A percentile compares a stretch with the other conserved stretches of the same genome.
Conservation (phyloP, 1,140 invertebrate species). For the Acromyrmex echinatior region DNA sequence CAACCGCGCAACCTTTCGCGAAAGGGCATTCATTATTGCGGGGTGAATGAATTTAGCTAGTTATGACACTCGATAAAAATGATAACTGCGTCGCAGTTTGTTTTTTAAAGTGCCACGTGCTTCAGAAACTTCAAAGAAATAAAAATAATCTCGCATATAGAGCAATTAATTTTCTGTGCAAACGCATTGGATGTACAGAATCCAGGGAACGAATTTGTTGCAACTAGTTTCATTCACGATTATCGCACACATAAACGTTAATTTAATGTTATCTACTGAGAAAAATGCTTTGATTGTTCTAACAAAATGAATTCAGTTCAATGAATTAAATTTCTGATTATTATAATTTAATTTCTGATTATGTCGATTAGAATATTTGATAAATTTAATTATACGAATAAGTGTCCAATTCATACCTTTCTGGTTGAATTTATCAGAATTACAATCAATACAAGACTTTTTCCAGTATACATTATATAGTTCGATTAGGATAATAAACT, state of each 20-base stretch:
- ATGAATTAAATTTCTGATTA: too few species aligned
- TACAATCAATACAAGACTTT: too few species aligned
- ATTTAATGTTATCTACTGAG: background rate
- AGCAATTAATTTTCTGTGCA: background rate
- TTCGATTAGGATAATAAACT: background rate
- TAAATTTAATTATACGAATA: too few species aligned
- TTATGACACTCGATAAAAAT: conserved; percentile 30
- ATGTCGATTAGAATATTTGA: too few species aligned
- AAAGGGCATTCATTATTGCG: conserved; percentile 45
- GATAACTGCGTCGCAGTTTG: background rate
- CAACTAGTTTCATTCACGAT: background rate
- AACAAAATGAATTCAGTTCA: too few species aligned
- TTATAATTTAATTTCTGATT: too few species aligned
- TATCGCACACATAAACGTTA: background rate
- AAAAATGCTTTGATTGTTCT: too few species aligned
- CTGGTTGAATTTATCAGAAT: too few species aligned
- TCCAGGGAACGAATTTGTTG: background rate
- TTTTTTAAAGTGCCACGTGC: conserved; percentile 10
- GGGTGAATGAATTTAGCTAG: conserved; percentile 48
- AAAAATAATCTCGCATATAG: background rate
- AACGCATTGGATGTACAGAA: background rate
- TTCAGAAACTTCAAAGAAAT: background rate
- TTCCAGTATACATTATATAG: background rate
- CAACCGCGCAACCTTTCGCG: conserved; percentile 33
- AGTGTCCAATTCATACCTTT: too few species aligned